Conservation (phyloP, 2,888 invertebrate species). For the Caprella mutica region DNA sequence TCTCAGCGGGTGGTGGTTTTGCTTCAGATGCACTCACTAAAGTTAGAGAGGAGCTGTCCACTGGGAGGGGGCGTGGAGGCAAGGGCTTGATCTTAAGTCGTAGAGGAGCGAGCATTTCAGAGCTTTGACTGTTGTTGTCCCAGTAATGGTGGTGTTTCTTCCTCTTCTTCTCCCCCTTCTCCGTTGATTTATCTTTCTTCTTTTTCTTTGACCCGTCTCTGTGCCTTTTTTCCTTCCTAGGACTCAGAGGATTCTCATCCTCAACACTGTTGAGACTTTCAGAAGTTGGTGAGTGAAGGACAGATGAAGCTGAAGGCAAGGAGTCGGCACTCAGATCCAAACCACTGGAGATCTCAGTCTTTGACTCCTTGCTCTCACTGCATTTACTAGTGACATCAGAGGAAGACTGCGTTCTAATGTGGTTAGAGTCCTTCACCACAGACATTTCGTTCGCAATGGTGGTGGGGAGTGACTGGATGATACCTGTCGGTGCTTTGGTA, state of each 20-base stretch:
- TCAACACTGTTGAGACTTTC: slow-evolving; percentile 29
- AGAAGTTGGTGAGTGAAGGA: slow-evolving; percentile 25
- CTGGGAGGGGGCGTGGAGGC: slow-evolving; percentile 21
- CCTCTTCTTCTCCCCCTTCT: slow-evolving; percentile 23
- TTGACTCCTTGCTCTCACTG: not conserved
- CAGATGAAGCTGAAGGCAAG: slow-evolving; percentile 16
- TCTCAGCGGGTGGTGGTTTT: not conserved
- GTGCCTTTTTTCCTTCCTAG: slow-evolving; percentile 28
- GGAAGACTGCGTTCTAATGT: too few relatives aligned
- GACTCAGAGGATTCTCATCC: slow-evolving; percentile 15
- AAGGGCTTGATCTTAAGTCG: slow-evolving; percentile 34
- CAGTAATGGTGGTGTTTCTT: slow-evolving; percentile 29
- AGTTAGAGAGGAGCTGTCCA: not conserved
- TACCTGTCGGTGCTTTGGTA: too few relatives aligned
- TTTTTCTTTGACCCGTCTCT: slow-evolving; percentile 33
- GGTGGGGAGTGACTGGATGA: too few relatives aligned
- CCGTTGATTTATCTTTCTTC: slow-evolving; percentile 29
- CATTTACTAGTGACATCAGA: not conserved
- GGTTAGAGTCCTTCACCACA: too few relatives aligned
- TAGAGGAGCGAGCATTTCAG: slow-evolving; percentile 32
- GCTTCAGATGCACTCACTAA: not conserved
- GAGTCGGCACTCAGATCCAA: slow-evolving; percentile 9
- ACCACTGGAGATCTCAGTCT: not conserved
- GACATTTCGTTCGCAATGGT: too few relatives aligned
- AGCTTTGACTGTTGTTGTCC: slow-evolving; percentile 23